These are phyloP conservation scores for Lasioglossum vierecki DNA, from an alignment of 2,888 invertebrate species.

Conservation along the genomic window DNA sequence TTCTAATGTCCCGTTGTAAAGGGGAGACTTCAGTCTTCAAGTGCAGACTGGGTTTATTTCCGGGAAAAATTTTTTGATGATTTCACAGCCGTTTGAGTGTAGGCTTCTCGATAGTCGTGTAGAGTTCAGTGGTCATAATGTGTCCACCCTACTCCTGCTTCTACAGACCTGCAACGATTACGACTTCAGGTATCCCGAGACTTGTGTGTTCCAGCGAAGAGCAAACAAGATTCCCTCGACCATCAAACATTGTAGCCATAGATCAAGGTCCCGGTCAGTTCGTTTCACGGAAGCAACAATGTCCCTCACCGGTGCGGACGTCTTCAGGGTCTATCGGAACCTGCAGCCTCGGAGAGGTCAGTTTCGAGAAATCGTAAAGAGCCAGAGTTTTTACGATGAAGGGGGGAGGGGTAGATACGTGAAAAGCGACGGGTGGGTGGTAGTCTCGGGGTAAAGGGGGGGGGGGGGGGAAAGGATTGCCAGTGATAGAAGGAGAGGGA, in stretches of 20 bases:
- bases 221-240: neutral
- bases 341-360: conserved; percentile 23
- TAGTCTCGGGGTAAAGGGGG: conserved; percentile 13
- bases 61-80: too few relatives aligned
- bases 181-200: too few relatives aligned
- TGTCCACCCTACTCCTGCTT: too few relatives aligned
- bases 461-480: neutral
- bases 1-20: too few relatives aligned
- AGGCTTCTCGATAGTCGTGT: too few relatives aligned
- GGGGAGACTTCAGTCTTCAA: too few relatives aligned
- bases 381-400: conserved; percentile 56
- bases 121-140: too few relatives aligned
- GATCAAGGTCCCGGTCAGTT: conserved; percentile 9
- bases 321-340: conserved; percentile 58
- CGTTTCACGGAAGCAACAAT: conserved; percentile 39
- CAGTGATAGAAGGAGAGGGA: neutral
- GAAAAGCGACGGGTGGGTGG: conserved; percentile 39
- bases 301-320: conserved; percentile 43
- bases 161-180: neutral
- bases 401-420: conserved; percentile 37
- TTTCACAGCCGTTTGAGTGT: too few relatives aligned
- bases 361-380: conserved; percentile 71
- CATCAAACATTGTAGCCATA: neutral
- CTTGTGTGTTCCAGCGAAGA: neutral
- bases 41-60: too few relatives aligned